Base-by-base conservation (phyloP, 64 coral and sea anemone genomes). In the Trachythela sp. region DNA sequence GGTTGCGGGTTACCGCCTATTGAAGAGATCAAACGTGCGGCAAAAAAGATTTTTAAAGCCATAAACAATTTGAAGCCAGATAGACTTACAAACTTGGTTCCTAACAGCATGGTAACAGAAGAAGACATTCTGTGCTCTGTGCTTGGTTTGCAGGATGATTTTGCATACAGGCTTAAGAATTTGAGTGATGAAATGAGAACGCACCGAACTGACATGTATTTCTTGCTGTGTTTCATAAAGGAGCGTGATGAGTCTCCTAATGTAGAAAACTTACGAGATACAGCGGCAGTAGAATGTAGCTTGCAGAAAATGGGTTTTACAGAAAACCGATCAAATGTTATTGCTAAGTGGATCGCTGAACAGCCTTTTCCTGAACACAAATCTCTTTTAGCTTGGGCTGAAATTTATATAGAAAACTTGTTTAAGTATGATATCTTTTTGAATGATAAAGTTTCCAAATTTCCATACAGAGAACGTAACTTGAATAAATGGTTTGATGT, bases 401-500 rank as follows among this genome's bases (percentile, higher is more conserved):
- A 36, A 80, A 18, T 4, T 18, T 80, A 80, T 30, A 80, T 80
- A 37, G 75, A 80, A 80, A 80, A 36, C 15, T 36, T 80, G 32
- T 80, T 80, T 35, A 80, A 35, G 33, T 80, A 36, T 80, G 75
- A 80, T 22, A 80, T 80, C 35, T 80, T 80, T 8, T 18, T 80
- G 30, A 80, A 80, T 22, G 75, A 80, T 80, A 8, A 80, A 17
- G 75, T 80, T 39, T 6, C 75, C 4, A 80, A 36, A 36, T 80
- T 6, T 80, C 75, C 75, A 4, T 80, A 80, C 20, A 15, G 33
- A 35, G 75, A 80, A 38, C 7, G 17, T 1, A 80, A 80, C 2
- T 2, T 80, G 13, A 14, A 38, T 35, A 0, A 80, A 36, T 80
- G 75, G 75, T 80, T 80, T 39, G 4, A 0, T 29, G 75, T 80